Base-by-base conservation (phyloP, 1,140 invertebrate species). In the Cotesia typhae region DNA sequence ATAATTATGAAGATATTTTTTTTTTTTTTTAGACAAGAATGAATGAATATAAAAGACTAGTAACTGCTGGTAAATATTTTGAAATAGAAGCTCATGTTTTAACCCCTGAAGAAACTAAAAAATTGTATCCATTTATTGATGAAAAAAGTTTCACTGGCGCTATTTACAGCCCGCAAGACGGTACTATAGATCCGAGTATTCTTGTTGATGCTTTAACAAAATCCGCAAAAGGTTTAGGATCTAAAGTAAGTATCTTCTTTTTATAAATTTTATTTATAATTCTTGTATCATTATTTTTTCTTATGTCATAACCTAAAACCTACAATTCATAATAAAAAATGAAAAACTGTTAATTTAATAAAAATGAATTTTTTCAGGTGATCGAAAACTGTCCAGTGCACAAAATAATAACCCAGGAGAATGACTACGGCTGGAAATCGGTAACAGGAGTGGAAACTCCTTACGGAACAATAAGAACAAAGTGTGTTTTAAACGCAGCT, bases 41-140 rank as follows among this genome's bases (percentile, higher is more conserved):
- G 68, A 89, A 94, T 79, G 95, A 97, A 87, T 96, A 96, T 79
- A 90, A 92, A 79, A 88, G 95, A 52, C 83, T 96, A n/a, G 89
- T 92, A 41, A 95, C 94, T 0, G 85, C 92, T 53, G 94, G 93
- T 0, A 92, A 93, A 78, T 91, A 90, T 3, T 91, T 94, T 82
- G 92, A 90, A 1, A 91, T 96, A 68, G 92, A 94, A 38, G 93
- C 94, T 66, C 86, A 92, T 72, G 83, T 96, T 6, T 81, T 97
- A 20, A 86, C 88, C 35, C 90, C 94, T 0, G 78, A 85, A 12
- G 94, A 96, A 78, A 92, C 94, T 0, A 90, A 91, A 74, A 89
- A 94, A 78, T 78, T 94, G n/a, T 95, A 94, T 78, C 94, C 95
- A 0, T 85, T 96, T 0, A 84, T 97, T 59, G 91, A 96, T 79